A percentile compares a stretch with the other conserved stretches of the same genome.
phyloP scores from a whole-genome alignment of 2,113 vertebrate species.

The Calypte anna region DNA sequence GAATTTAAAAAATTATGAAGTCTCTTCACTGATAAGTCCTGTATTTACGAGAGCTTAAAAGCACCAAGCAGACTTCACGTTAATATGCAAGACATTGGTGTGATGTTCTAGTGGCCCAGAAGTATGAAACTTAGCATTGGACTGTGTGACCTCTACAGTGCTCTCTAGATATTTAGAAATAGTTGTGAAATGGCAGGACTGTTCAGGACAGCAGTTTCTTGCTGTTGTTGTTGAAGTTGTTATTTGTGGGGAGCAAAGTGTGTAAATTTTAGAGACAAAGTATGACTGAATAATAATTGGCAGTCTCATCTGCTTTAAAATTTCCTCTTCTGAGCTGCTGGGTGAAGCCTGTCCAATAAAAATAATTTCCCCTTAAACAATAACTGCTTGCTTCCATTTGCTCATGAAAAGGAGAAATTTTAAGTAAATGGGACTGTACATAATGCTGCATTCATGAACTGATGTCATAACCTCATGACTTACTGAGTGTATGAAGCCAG shows the following conservation, averaged over 20 bases:
- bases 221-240: not conserved
- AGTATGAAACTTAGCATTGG: not conserved
- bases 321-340: slow-evolving; percentile 33
- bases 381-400: not conserved
- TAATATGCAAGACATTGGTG: not conserved
- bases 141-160: not conserved
- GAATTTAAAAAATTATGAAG: not conserved
- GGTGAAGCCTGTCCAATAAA: slow-evolving; percentile 10
- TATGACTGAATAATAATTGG: not conserved
- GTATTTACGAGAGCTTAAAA: slow-evolving; percentile 6
- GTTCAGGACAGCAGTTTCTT: slow-evolving; percentile 15
- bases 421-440: not conserved
- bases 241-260: slow-evolving; percentile 3
- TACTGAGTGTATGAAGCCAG: slow-evolving; percentile 28
- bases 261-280: not conserved
- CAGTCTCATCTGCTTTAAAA: slow-evolving; percentile 18
- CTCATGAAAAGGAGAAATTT: slow-evolving; percentile 12
- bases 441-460: slow-evolving; percentile 47
- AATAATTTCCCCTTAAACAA: not conserved
- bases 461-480: slow-evolving; percentile 26
- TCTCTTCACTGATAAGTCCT: not conserved
- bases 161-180: not conserved
- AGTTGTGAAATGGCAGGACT: not conserved
- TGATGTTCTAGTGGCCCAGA: not conserved
- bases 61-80: not conserved